These are phyloP conservation scores for Himalopsyche anomala DNA, from an alignment of 2,888 invertebrate genomes.

Conservation along the genomic window DNA sequence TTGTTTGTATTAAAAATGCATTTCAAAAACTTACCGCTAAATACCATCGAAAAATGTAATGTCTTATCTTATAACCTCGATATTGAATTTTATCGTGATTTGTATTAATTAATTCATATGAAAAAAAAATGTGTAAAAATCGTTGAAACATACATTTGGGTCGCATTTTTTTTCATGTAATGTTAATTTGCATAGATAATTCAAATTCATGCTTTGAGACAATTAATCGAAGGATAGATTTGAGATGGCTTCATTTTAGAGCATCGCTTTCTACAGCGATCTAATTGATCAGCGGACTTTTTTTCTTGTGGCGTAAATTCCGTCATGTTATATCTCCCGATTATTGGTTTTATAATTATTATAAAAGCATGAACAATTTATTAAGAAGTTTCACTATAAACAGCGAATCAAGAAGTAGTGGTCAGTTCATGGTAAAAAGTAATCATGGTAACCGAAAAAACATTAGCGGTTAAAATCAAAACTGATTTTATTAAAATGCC, in stretches of 20 bases:
- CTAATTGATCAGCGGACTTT: background rate
- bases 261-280: background rate
- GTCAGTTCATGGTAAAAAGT: background rate
- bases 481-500: background rate
- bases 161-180: too few species aligned
- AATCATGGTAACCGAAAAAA: background rate
- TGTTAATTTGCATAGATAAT: too few species aligned
- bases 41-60: too few species aligned
- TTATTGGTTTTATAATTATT: constrained; percentile 37
- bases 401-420: background rate
- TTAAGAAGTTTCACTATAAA: background rate
- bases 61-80: too few species aligned
- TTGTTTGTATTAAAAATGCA: too few species aligned
- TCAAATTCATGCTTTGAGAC: too few species aligned
- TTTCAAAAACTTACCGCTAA: too few species aligned
- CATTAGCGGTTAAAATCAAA: constrained; percentile 4
- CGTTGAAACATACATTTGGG: too few species aligned
- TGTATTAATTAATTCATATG: too few species aligned
- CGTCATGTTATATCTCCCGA: background rate
- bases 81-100: too few species aligned
- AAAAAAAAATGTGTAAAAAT: too few species aligned
- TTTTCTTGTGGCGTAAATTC: constrained; percentile 13
- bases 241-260: background rate
- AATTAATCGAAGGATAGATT: background rate
- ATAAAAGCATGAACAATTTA: background rate